phyloP scores from a whole-genome alignment of 2,797 vertebrate species.

The Falco berigora region DNA sequence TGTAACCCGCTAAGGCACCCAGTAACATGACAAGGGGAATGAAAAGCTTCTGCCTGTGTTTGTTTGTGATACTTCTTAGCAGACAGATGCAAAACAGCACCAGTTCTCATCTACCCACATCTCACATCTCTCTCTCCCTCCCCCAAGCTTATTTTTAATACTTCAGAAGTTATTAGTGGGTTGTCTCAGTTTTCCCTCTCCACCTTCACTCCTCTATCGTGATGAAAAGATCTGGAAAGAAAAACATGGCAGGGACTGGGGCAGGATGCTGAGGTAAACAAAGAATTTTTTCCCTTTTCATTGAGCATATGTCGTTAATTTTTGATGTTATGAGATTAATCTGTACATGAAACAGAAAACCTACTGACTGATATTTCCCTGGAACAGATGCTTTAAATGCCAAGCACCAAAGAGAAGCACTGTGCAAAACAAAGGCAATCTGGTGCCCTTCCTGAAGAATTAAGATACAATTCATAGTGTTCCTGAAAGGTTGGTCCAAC shows the following conservation, averaged over 20 bases:
- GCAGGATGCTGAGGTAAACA: neutral
- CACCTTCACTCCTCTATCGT: neutral
- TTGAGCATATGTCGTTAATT: neutral
- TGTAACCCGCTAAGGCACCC: neutral
- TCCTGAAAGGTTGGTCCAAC: neutral
- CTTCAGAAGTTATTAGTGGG: neutral
- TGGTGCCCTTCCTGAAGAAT: neutral
- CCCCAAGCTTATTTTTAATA: neutral
- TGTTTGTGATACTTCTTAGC: neutral
- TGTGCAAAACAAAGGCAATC: neutral
- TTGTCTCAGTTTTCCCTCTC: neutral
- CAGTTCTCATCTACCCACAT: neutral
- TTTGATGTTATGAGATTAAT: conserved; percentile 8
- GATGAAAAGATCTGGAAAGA: neutral
- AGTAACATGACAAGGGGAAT: neutral
- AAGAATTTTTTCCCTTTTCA: neutral
- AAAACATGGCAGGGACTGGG: neutral
- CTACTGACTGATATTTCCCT: neutral
- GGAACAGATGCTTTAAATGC: conserved; percentile 8
- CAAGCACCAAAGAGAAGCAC: neutral
- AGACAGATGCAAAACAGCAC: neutral
- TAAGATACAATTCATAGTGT: neutral
- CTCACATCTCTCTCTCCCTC: neutral
- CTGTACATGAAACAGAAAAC: neutral
- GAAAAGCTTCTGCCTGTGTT: neutral